These are phyloP conservation scores for Charina bottae DNA, from an alignment of 2,113 vertebrate species.

Conservation along the genomic window DNA sequence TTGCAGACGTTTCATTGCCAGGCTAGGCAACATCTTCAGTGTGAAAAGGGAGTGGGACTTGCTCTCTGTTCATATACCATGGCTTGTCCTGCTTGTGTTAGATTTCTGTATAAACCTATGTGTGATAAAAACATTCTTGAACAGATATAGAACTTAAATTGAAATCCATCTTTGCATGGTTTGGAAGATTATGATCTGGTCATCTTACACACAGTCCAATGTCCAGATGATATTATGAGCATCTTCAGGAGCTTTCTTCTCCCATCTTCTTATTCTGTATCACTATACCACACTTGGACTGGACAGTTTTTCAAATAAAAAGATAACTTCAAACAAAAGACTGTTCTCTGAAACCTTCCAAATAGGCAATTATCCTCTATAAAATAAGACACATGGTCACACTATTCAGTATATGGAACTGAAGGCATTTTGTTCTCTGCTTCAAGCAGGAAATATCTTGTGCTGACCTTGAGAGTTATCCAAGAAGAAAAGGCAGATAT, in stretches of 20 bases:
- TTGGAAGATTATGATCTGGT: neutral
- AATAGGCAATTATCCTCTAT: neutral
- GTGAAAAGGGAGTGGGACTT: no score
- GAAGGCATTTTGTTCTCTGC: neutral
- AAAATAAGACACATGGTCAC: neutral
- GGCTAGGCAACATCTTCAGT: no score
- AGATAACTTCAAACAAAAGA: neutral
- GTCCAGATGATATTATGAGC: neutral
- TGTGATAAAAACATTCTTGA: neutral
- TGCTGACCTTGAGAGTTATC: neutral
- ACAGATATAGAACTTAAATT: neutral
- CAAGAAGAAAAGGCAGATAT: neutral
- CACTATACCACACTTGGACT: neutral
- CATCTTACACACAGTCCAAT: neutral
- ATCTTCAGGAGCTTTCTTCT: neutral
- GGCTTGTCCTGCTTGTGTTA: no score
- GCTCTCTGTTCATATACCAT: no score
- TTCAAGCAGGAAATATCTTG: neutral
- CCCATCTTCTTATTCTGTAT: neutral
- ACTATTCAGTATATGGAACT: neutral
- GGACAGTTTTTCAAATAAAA: neutral
- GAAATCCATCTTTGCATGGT: neutral
- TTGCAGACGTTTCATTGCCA: no score
- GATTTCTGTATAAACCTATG: neutral
- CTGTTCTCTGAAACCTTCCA: neutral